A percentile compares a stretch with the other conserved stretches of the same genome.
Evolutionary conservation across 2,797 vertebrate genomes (phyloP).

Genomic region (Labroides dimidiatus): DNA sequence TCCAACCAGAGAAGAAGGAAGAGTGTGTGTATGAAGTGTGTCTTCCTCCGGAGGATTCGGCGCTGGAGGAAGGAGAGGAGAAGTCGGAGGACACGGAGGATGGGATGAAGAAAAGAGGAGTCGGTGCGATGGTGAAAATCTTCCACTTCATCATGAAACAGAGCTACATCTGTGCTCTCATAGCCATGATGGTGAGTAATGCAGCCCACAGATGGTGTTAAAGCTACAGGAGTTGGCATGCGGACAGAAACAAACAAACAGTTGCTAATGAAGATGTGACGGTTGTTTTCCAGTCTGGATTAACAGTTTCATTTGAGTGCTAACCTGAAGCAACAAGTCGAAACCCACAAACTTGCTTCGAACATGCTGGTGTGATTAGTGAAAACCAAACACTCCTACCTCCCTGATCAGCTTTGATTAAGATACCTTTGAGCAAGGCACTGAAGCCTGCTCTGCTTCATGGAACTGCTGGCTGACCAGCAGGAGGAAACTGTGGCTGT

Average conservation of each 20-base stretch:
- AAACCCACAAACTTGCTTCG: constrained; percentile 11
- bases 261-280: background rate
- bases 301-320: background rate
- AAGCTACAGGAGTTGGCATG: background rate
- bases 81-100: constrained; percentile 78
- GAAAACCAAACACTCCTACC: background rate
- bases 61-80: constrained; percentile 63
- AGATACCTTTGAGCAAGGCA: constrained; percentile 21
- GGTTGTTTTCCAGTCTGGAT: constrained; percentile 10
- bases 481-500: constrained; percentile 26
- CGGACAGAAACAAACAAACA: background rate
- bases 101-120: constrained; percentile 79
- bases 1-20: constrained; percentile 78
- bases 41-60: constrained; percentile 84
- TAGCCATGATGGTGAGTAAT: constrained; percentile 98
- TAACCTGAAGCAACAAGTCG: background rate
- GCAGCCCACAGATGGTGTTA: constrained; percentile 1
- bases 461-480: constrained; percentile 9
- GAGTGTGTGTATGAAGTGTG: constrained; percentile 72
- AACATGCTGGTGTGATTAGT: background rate
- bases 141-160: constrained; percentile 99
- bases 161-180: constrained; percentile 98
- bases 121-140: constrained; percentile 87
- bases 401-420: background rate
- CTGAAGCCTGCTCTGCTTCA: background rate